Conservation (phyloP, 1,140 invertebrate species). For the Caerostris extrusa region DNA sequence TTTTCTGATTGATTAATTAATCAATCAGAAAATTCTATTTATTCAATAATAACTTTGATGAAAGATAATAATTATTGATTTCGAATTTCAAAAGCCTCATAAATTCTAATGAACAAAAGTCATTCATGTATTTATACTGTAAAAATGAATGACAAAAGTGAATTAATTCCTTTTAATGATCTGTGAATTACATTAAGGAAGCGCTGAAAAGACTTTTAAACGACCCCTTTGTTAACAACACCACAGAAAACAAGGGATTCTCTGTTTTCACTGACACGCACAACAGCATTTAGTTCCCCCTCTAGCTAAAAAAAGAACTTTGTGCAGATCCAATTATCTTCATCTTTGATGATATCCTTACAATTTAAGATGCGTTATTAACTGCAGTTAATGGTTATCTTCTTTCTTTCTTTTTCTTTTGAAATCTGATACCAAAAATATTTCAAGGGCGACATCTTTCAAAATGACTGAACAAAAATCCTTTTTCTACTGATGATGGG, state of each 20-base stretch:
- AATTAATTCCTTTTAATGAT: not conserved
- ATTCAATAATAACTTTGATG: too few species aligned
- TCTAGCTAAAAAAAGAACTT: not conserved
- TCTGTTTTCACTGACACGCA: not conserved
- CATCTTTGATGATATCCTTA: not conserved
- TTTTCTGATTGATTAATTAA: too few species aligned
- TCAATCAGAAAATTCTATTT: too few species aligned
- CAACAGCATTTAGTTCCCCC: not conserved
- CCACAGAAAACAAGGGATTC: not conserved
- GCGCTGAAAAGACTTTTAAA: not conserved
- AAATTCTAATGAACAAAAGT: too few species aligned
- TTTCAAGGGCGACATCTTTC: constrained; percentile 12
- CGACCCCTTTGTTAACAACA: not conserved
- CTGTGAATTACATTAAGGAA: not conserved
- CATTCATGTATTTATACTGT: too few species aligned
- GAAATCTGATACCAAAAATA: not conserved
- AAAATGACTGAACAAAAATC: not conserved
- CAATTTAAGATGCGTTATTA: not conserved
- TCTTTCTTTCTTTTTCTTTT: not conserved
- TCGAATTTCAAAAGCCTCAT: too few species aligned
- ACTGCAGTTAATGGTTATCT: not conserved
- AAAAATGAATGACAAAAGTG: not conserved
- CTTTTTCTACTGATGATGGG: not conserved
- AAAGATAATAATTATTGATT: too few species aligned
- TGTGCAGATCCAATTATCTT: not conserved